Evolutionary conservation across 2,888 invertebrate species (phyloP).

Genomic region (Drosophila siamana): DNA sequence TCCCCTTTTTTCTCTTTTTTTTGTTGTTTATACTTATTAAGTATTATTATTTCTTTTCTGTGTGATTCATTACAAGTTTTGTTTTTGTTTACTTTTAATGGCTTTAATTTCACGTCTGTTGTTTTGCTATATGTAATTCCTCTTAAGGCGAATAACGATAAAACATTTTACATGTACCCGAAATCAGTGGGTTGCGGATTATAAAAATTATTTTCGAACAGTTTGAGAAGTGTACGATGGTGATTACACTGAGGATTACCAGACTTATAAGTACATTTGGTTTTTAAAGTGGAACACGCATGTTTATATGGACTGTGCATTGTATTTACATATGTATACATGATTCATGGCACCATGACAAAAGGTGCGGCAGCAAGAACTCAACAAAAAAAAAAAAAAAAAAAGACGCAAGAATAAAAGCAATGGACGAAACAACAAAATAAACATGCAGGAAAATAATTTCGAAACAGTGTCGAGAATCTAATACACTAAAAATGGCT

Average conservation of each 20-base stretch:
- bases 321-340: slow-evolving; percentile 59
- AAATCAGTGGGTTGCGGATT: slow-evolving; percentile 44
- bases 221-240: slow-evolving; percentile 34
- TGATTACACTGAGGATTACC: slow-evolving; percentile 39
- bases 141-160: slow-evolving; percentile 38
- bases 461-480: slow-evolving; percentile 4
- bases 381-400: no score
- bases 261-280: slow-evolving; percentile 40
- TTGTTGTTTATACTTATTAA: slow-evolving; percentile 10
- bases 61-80: slow-evolving; percentile 37
- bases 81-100: neutral
- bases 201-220: slow-evolving; percentile 59
- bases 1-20: neutral
- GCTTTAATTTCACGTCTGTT: neutral
- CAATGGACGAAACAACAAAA: slow-evolving; percentile 24
- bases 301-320: slow-evolving; percentile 52
- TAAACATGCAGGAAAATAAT: slow-evolving; percentile 30
- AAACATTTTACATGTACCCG: slow-evolving; percentile 28
- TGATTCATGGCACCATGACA: slow-evolving; percentile 71
- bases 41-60: slow-evolving; percentile 12
- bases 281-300: slow-evolving; percentile 75
- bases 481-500: slow-evolving; percentile 28
- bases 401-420: slow-evolving; percentile 20
- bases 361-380: slow-evolving; percentile 69
- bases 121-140: slow-evolving; percentile 40